A percentile compares a stretch with the other conserved stretches of the same genome.
phyloP scores from a whole-genome alignment of 2,113 vertebrate species.

The Nematolebias whitei region DNA sequence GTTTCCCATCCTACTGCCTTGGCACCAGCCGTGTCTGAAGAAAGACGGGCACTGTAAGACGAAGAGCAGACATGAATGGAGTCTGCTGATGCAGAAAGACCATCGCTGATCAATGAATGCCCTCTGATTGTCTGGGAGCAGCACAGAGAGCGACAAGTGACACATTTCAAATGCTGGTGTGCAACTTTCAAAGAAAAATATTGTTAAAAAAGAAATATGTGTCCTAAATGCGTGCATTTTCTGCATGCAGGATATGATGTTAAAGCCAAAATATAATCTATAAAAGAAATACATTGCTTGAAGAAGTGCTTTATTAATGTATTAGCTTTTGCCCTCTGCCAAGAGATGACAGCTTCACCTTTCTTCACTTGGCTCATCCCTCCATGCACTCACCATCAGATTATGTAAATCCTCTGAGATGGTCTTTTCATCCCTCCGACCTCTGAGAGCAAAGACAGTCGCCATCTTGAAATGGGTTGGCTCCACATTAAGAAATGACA shows the following conservation, averaged over 20 bases:
- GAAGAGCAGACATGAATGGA: conserved; percentile 72
- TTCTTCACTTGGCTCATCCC: conserved; percentile 77
- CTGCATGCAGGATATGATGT: conserved; percentile 2
- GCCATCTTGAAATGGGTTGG: no score
- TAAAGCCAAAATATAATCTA: conserved; percentile 17
- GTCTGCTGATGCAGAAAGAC: conserved; percentile 38
- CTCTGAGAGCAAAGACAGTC: conserved; percentile 67
- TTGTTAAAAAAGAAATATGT: background rate
- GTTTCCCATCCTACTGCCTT: conserved; percentile 80
- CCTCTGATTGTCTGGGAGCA: conserved; percentile 47
- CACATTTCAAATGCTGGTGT: background rate
- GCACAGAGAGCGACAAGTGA: background rate
- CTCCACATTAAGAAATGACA: no score
- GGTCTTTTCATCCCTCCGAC: conserved; percentile 73
- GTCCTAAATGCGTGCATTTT: background rate
- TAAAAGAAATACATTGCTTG: conserved; percentile 42
- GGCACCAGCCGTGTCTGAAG: conserved; percentile 74
- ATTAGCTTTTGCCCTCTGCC: conserved; percentile 51
- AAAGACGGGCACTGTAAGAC: conserved; percentile 75
- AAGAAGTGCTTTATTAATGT: conserved; percentile 29
- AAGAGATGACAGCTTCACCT: conserved; percentile 76
- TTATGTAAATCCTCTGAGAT: conserved; percentile 84
- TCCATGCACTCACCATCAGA: conserved; percentile 73
- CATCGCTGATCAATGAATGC: conserved; percentile 47
- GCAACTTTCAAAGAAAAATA: background rate